Percentiles rank a stretch among this genome's conserved stretches.
phyloP scores from a whole-genome alignment of 2,888 invertebrate genomes.

The Calameuta filiformis region DNA sequence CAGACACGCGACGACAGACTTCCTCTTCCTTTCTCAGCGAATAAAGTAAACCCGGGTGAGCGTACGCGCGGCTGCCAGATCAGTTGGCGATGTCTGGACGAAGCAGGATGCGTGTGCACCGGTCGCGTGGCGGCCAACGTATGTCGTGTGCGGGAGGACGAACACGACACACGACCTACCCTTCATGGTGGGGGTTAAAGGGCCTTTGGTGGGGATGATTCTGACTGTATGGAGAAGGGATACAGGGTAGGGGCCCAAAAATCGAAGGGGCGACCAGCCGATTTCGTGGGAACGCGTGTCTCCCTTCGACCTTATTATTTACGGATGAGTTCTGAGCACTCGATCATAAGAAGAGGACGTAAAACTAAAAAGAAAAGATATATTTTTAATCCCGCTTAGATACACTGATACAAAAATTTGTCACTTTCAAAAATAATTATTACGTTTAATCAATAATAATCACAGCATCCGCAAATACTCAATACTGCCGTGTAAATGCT shows the following conservation, averaged over 20 bases:
- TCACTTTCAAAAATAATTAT: not conserved
- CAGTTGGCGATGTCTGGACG: slow-evolving; percentile 26
- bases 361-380: not conserved
- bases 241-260: slow-evolving; percentile 10
- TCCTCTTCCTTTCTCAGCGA: slow-evolving; percentile 3
- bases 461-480: not conserved
- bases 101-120: slow-evolving; percentile 55
- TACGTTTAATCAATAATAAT: too few relatives aligned
- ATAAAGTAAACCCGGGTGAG: slow-evolving; percentile 1
- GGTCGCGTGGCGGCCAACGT: slow-evolving; percentile 66
- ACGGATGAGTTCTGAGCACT: slow-evolving; percentile 41
- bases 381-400: not conserved
- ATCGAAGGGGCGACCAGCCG: slow-evolving; percentile 35
- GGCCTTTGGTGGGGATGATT: slow-evolving; percentile 38
- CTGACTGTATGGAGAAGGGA: slow-evolving; percentile 20
- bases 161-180: slow-evolving; percentile 61
- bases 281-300: slow-evolving; percentile 63
- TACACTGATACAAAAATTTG: not conserved
- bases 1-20: slow-evolving; percentile 3
- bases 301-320: slow-evolving; percentile 37
- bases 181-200: slow-evolving; percentile 42
- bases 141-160: slow-evolving; percentile 65
- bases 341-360: slow-evolving; percentile 39
- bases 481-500: not conserved
- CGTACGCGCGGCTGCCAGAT: slow-evolving; percentile 14